A percentile compares a stretch with the other conserved stretches of the same genome.
Conservation (phyloP, 2,888 invertebrate genomes). For the Itoplectis maculator region DNA sequence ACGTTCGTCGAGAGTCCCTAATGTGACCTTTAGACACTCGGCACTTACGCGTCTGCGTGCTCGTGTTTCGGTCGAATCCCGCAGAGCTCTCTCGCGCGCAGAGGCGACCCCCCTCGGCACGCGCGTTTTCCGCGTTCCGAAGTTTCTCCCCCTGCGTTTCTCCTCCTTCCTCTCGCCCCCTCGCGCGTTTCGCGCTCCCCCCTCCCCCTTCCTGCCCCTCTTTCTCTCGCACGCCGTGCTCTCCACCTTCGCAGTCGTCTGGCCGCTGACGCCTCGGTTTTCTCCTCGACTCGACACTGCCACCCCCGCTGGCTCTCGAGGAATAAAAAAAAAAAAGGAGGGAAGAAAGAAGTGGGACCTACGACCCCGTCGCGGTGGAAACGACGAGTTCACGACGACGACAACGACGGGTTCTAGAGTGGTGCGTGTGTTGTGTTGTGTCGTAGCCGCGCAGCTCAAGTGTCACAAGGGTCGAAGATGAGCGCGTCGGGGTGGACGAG, state of each 20-base stretch:
- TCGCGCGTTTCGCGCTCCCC: slow-evolving; percentile 5
- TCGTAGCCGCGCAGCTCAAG: slow-evolving; percentile 38
- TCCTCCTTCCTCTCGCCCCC: slow-evolving; percentile 24
- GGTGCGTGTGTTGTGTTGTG: slow-evolving; percentile 26
- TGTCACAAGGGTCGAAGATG: slow-evolving; percentile 68
- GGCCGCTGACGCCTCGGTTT: slow-evolving; percentile 63
- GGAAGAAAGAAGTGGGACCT: slow-evolving; percentile 33
- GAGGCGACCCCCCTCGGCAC: slow-evolving; percentile 37
- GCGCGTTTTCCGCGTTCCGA: slow-evolving; percentile 62
- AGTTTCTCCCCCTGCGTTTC: slow-evolving; percentile 21
- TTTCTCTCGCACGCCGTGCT: too few species aligned
- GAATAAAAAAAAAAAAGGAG: background rate
- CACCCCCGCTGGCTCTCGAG: slow-evolving; percentile 30
- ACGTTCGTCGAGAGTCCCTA: slow-evolving; percentile 37
- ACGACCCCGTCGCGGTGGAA: slow-evolving; percentile 32
- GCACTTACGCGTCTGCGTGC: slow-evolving; percentile 61
- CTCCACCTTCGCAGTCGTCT: slow-evolving; percentile 44
- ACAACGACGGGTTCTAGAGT: slow-evolving; percentile 35
- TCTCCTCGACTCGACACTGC: slow-evolving; percentile 49
- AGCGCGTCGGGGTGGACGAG: slow-evolving; percentile 62
- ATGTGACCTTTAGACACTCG: slow-evolving; percentile 59
- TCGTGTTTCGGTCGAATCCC: slow-evolving; percentile 24
- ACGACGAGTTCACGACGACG: slow-evolving; percentile 41
- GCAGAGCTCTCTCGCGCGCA: background rate
- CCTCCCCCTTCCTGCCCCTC: too few species aligned